Base-by-base conservation (phyloP, 1,140 invertebrate genomes). In the Eufriesea mexicana region DNA sequence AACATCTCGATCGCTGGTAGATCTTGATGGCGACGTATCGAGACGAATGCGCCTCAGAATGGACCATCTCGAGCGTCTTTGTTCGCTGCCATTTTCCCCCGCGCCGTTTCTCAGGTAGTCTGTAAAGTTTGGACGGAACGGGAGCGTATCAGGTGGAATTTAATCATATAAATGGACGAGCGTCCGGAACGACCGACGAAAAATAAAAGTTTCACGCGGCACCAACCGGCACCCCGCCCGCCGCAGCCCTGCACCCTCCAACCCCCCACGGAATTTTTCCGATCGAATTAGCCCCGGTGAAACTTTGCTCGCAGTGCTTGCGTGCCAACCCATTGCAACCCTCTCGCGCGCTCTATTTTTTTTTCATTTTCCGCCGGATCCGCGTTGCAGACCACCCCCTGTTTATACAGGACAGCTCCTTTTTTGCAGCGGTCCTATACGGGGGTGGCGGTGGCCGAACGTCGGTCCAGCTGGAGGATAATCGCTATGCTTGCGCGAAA, bases 131-230 rank as follows among this genome's bases (percentile, higher is more conserved):
- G 67, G 71, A 55, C 49, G 62, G 55, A 45, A 68, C 47, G 71
- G 57, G 61, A 74, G 75, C 66, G 86, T 90, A 89, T 89, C 87
- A 88, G 86, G 86, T 90, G 79, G 84, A 90, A 90, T 91, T 91
- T 90, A 90, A 91, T 91, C 90, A 88, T 90, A 89, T 85, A 91
- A 90, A 91, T 91, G 90, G 90, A 91, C 78, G 83, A 75, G 78
- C 84, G 87, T 84, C 82, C 88, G 66, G 55, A 55, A 59, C 25
- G 83, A 59, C 72, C 51, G 74, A 76, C 47, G 54, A 84, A 89
- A 89, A 90, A 90, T 88, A 89, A 90, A 90, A 90, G 75, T 89
- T 90, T 75, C 81, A 66, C 84, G 76, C 62, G 79, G 79, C 67
- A 77, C 55, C 55, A 23, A 73, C 71, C 54, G 25, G 35, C 12